Evolutionary conservation across 2,113 vertebrate genomes (phyloP).

Genomic region (Micromys minutus): DNA sequence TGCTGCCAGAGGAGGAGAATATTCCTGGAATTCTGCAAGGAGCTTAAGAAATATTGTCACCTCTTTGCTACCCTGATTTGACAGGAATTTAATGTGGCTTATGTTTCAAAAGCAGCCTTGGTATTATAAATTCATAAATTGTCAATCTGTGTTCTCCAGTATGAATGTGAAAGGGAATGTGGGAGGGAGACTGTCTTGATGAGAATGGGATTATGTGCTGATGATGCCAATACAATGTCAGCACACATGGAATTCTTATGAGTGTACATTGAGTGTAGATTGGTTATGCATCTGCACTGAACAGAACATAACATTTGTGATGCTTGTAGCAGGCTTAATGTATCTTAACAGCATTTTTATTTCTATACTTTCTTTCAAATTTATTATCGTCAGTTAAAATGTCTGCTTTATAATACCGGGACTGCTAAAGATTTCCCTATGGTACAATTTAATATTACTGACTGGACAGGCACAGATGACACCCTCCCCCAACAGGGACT

Average conservation of each 20-base stretch:
- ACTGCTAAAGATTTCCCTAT: neutral
- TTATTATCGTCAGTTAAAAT: neutral
- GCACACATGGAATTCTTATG: neutral
- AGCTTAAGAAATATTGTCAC: neutral
- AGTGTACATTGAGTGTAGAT: neutral
- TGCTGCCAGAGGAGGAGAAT: neutral
- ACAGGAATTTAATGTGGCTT: neutral
- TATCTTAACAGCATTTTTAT: neutral
- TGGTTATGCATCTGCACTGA: neutral
- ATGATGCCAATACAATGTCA: neutral
- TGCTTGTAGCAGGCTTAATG: neutral
- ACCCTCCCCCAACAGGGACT: fast-evolving
- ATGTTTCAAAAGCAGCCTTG: neutral
- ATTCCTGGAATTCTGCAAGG: fast-evolving
- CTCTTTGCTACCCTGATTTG: neutral
- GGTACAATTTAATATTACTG: neutral
- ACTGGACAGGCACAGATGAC: neutral
- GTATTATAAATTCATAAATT: neutral
- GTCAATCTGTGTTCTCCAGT: neutral
- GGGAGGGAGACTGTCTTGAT: neutral
- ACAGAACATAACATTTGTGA: neutral
- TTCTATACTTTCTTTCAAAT: neutral
- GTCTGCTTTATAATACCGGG: neutral
- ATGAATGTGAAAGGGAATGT: neutral
- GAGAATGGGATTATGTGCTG: neutral